Conservation (phyloP, 2,888 invertebrate species). For the Epinotia brunnichana region DNA sequence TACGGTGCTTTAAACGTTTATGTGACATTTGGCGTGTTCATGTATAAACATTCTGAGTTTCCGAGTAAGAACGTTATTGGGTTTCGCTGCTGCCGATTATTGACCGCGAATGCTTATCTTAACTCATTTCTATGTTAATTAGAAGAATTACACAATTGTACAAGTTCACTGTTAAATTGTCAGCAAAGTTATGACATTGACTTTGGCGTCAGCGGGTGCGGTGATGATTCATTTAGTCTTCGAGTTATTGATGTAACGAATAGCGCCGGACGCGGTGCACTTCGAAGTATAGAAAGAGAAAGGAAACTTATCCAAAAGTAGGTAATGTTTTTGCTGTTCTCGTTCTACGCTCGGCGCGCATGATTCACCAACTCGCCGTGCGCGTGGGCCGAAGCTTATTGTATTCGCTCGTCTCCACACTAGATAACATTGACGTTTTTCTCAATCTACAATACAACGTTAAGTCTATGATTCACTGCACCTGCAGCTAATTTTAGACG, state of each 20-base stretch:
- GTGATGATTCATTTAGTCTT: conserved; percentile 58
- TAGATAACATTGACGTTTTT: conserved; percentile 72
- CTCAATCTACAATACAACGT: conserved; percentile 58
- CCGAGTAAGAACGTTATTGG: conserved; percentile 60
- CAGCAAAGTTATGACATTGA: conserved; percentile 32
- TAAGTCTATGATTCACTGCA: conserved; percentile 40
- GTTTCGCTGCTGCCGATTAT: conserved; percentile 50
- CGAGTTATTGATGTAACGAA: conserved; percentile 63
- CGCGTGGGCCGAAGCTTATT: conserved; percentile 80
- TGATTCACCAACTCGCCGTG: conserved; percentile 79
- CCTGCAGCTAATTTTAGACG: conserved; percentile 35
- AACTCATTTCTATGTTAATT: conserved; percentile 23
- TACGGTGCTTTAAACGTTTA: conserved; percentile 74
- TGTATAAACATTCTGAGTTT: conserved; percentile 64
- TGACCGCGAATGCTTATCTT: conserved; percentile 30
- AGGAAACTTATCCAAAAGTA: conserved; percentile 83
- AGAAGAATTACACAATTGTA: conserved; percentile 13
- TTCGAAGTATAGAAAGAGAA: conserved; percentile 82
- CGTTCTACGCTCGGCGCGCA: conserved; percentile 66
- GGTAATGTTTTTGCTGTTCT: conserved; percentile 82
- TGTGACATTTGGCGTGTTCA: conserved; percentile 71
- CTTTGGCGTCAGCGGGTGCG: conserved; percentile 26
- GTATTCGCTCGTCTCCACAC: conserved; percentile 71
- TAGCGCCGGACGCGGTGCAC: conserved; percentile 69
- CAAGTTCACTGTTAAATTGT: background rate